Evolutionary conservation across 2,888 invertebrate species (phyloP), one percentile per base, ranked within the genome.

Genomic region (Taenaris catops): DNA sequence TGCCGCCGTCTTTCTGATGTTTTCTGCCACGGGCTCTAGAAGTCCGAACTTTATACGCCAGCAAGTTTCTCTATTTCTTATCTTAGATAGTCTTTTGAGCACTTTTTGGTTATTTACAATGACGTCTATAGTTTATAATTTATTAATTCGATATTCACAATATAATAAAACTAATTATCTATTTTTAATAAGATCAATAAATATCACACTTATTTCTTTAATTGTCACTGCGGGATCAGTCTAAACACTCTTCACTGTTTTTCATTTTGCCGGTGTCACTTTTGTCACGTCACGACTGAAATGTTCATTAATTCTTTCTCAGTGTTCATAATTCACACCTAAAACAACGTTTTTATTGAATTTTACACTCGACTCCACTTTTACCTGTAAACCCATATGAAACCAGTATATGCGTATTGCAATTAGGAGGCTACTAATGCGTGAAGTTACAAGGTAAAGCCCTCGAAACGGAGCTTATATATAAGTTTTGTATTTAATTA

Each of bases 161-260:
- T 34, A 32, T 41, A 37, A 31, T 45, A 40, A 21, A 38, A 44
- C 39, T 48, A 49, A 34, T 48, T 45, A 46, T 61, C 62, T 62
- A 63, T 55, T 44, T 63, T 71, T 58, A 71, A 65, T 65, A 75
- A 79, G 68, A 79, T 79, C 68, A 72, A 70, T 67, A 62, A 73
- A 75, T 83, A 81, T 84, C 81, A 84, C 84, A 83, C 66, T 66
- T 63, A 62, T 72, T 66, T 41, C 52, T 47, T 49, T 41, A 49
- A 38, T 42, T 46, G 37, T 53, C 53, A 14, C 55, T 54, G 44
- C 42, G 29, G 35, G 40, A 32, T 73, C 61, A 75, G 71, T 73
- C 61, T 81, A 86, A 78, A 80, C 86, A 86, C 76, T 86, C 86
- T 55, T 86, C 86, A 58, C 86, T 80, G 68, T 86, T 86, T 75